Conservation (phyloP, 2,888 invertebrate species). For the Pterostichus niger region DNA sequence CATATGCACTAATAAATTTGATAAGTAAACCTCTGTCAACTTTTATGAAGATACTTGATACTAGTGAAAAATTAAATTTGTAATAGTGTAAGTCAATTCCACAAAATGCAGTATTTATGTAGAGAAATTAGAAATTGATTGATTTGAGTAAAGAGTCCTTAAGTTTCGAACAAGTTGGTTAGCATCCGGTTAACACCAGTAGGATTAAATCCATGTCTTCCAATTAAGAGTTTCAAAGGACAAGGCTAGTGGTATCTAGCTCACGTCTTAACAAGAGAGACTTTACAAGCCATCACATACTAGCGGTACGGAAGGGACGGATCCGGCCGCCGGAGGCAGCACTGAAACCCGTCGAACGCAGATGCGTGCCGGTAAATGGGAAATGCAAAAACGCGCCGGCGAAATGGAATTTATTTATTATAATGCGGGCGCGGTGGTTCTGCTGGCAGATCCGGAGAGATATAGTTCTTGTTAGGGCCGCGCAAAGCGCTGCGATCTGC, state of each 20-base stretch:
- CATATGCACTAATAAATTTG: too few species aligned
- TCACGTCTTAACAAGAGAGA: too few species aligned
- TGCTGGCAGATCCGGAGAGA: conserved; percentile 44
- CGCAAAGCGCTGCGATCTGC: conserved; percentile 27
- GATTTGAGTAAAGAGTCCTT: too few species aligned
- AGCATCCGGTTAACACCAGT: not conserved
- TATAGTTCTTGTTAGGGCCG: conserved; percentile 49
- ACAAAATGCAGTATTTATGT: too few species aligned
- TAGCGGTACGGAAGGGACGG: not conserved
- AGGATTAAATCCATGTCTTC: conserved; percentile 4
- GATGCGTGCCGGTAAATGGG: conserved; percentile 50
- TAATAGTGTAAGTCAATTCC: too few species aligned
- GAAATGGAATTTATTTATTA: conserved; percentile 55
- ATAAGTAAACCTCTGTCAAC: too few species aligned
- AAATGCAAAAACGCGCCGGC: conserved; percentile 32
- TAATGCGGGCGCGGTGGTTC: conserved; percentile 46
- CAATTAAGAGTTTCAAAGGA: conserved; percentile 11
- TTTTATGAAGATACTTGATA: too few species aligned
- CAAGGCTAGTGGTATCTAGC: not conserved
- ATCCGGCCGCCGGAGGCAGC: not conserved
- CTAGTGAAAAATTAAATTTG: too few species aligned
- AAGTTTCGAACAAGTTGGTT: not conserved
- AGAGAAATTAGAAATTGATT: too few species aligned
- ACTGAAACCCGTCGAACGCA: conserved; percentile 30
- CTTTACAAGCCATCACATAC: conserved; percentile 6